phyloP scores from a whole-genome alignment of 2,888 invertebrate genomes.

The Caradrina clavipalpis region DNA sequence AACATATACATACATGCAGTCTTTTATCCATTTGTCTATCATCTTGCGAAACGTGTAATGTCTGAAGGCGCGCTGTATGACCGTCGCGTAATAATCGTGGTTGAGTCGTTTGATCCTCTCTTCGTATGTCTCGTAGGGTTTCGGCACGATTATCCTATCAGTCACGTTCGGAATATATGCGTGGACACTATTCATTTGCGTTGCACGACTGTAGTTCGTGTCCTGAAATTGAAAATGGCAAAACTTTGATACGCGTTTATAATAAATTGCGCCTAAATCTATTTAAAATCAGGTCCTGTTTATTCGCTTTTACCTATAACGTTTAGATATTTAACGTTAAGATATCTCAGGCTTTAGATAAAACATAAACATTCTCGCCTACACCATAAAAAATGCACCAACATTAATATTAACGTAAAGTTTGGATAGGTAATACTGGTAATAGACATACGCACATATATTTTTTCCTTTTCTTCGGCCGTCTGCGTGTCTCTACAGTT shows the following conservation, averaged over 20 bases:
- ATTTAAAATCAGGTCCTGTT: neutral
- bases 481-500: constrained; percentile 93
- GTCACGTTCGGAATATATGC: constrained; percentile 91
- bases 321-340: too few relatives aligned
- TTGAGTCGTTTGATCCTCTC: constrained; percentile 91
- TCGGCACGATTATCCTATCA: constrained; percentile 92
- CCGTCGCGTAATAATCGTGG: constrained; percentile 89
- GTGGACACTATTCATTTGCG: constrained; percentile 91
- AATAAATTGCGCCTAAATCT: neutral
- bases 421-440: neutral
- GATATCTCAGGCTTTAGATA: too few relatives aligned
- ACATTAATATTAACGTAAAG: neutral
- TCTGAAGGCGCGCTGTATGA: constrained; percentile 93
- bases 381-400: too few relatives aligned
- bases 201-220: constrained; percentile 89
- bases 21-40: constrained; percentile 80
- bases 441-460: constrained; percentile 77
- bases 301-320: too few relatives aligned
- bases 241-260: neutral
- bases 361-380: too few relatives aligned
- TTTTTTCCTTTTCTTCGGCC: constrained; percentile 87
- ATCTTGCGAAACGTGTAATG: constrained; percentile 89
- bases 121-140: constrained; percentile 92
- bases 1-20: constrained; percentile 79
- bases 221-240: constrained; percentile 78